Evolutionary conservation across 2,888 invertebrate genomes (phyloP).

Genomic region (Molorchus minor): DNA sequence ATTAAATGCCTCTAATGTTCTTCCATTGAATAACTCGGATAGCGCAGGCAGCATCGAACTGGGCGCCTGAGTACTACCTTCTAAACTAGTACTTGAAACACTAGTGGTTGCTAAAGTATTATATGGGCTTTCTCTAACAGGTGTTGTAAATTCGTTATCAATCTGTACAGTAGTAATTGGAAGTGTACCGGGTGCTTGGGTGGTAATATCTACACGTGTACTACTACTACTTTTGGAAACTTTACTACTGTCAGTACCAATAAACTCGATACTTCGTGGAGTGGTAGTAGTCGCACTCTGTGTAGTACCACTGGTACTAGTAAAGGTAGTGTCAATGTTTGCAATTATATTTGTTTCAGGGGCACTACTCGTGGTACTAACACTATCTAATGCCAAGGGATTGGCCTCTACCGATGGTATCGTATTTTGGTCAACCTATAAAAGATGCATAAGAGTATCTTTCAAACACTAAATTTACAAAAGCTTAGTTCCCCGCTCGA

Average conservation of each 20-base stretch:
- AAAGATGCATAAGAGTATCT: constrained; percentile 30
- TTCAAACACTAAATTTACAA: constrained; percentile 9
- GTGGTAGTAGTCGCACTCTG: constrained; percentile 8
- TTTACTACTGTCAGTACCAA: constrained; percentile 18
- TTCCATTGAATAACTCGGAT: constrained; percentile 69
- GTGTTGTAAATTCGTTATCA: constrained; percentile 21
- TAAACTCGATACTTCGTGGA: background rate
- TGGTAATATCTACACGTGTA: constrained; percentile 35
- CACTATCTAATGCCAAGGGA: constrained; percentile 38
- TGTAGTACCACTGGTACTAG: constrained; percentile 22
- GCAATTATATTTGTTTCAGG: constrained; percentile 30
- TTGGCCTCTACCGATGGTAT: constrained; percentile 39
- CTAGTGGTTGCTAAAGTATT: constrained; percentile 43
- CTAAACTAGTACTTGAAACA: constrained; percentile 54
- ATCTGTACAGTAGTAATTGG: constrained; percentile 31
- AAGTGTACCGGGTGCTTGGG: constrained; percentile 41
- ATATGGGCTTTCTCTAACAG: constrained; percentile 10
- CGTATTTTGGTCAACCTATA: constrained; percentile 48
- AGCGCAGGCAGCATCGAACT: constrained; percentile 68
- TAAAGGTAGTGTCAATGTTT: constrained; percentile 15
- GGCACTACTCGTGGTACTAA: constrained; percentile 35
- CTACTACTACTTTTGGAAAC: constrained; percentile 13
- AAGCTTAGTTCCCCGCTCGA: constrained; percentile 16
- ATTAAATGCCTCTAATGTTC: constrained; percentile 70
- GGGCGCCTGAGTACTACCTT: constrained; percentile 58